These are phyloP conservation scores for Tyrannus savana DNA, from an alignment of 2,113 vertebrate species.

Conservation along the genomic window DNA sequence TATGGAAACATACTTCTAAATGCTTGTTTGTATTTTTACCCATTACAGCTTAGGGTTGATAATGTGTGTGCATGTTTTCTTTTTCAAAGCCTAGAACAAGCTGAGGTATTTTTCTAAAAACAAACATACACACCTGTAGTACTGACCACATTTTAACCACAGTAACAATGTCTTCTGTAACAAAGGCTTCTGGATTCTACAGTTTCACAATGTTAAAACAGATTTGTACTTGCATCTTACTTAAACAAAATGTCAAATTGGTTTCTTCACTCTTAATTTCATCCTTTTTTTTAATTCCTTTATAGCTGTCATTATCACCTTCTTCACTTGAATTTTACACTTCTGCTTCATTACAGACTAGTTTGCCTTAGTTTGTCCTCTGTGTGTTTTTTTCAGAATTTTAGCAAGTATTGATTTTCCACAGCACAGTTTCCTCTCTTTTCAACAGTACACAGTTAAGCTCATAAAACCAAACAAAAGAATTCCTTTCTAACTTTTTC, in stretches of 20 bases:
- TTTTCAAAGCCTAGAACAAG: neutral
- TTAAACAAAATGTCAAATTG: neutral
- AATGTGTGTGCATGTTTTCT: neutral
- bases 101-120: slow-evolving; percentile 20
- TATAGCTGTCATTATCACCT: neutral
- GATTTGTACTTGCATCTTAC: neutral
- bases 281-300: neutral
- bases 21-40: neutral
- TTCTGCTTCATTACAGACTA: neutral
- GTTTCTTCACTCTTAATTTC: neutral
- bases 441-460: neutral
- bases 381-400: neutral
- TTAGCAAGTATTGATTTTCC: slow-evolving; percentile 6
- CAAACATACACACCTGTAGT: neutral
- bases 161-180: neutral
- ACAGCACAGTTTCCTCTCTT: neutral
- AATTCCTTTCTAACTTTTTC: neutral
- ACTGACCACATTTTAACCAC: slow-evolving; percentile 17
- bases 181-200: neutral
- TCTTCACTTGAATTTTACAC: neutral
- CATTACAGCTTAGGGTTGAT: neutral
- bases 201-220: neutral
- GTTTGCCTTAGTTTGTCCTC: neutral
- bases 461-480: slow-evolving; percentile 12
- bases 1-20: neutral